Evolutionary conservation across 2,797 vertebrate species (phyloP).

Genomic region (Avahi laniger): DNA sequence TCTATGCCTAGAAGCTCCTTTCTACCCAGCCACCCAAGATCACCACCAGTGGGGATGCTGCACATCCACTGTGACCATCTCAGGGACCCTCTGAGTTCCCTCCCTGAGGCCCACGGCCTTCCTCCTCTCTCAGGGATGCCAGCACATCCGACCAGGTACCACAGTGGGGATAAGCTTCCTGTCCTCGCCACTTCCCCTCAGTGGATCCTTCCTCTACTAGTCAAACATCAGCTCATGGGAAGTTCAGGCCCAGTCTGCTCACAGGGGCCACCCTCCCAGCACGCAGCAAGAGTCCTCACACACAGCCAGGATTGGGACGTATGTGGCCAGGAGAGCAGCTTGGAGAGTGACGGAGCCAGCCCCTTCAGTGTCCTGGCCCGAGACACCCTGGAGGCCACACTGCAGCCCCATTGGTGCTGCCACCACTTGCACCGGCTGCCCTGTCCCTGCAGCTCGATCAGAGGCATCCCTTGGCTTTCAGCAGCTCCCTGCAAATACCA

Average conservation of each 20-base stretch:
- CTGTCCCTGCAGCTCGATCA: not conserved
- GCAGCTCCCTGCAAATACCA: not conserved
- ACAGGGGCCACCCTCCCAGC: not conserved
- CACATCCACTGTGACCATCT: not conserved
- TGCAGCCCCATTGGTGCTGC: too few species aligned
- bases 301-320: rapidly evolving
- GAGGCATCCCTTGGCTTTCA: not conserved
- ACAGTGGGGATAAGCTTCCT: not conserved
- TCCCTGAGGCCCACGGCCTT: not conserved
- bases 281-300: not conserved
- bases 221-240: not conserved
- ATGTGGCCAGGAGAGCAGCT: not conserved
- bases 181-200: not conserved
- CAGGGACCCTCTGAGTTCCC: not conserved
- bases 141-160: not conserved
- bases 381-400: not conserved
- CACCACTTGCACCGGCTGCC: too few species aligned
- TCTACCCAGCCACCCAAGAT: rapidly evolving
- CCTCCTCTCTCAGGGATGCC: not conserved
- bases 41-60: not conserved
- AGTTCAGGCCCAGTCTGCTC: not conserved
- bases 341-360: not conserved
- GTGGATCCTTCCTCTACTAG: not conserved
- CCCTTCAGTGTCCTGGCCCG: too few species aligned
- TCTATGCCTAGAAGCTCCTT: not conserved